phyloP scores from a whole-genome alignment of 2,797 vertebrate species.

The Melanotaenia trifasciata region DNA sequence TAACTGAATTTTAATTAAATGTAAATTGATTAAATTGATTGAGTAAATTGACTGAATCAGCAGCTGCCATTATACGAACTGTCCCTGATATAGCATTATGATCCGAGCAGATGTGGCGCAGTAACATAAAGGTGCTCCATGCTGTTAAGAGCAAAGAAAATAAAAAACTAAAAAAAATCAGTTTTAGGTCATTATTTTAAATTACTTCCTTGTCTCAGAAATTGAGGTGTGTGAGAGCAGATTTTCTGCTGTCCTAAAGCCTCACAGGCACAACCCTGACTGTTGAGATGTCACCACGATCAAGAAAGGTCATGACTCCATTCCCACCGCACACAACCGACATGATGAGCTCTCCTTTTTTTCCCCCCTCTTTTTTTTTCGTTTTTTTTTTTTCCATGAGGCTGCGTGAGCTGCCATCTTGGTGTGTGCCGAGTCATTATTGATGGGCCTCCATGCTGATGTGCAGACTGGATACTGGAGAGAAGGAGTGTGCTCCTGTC shows the following conservation, averaged over 20 bases:
- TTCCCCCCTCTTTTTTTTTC: background rate
- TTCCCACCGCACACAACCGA: constrained; percentile 42
- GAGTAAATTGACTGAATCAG: constrained; percentile 43
- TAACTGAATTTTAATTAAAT: constrained; percentile 53
- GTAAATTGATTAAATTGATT: constrained; percentile 44
- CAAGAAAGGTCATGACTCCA: constrained; percentile 49
- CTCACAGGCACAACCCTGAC: constrained; percentile 32
- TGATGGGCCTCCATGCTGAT: constrained; percentile 60
- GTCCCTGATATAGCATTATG: constrained; percentile 1
- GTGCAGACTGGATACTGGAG: constrained; percentile 53
- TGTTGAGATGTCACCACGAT: constrained; percentile 40
- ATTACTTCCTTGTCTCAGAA: constrained; percentile 19
- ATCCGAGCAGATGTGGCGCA: constrained; percentile 18
- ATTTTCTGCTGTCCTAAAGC: constrained; percentile 26
- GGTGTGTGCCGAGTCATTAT: constrained; percentile 60
- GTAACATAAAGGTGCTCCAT: constrained; percentile 11
- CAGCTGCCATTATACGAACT: constrained; percentile 16
- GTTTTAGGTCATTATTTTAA: constrained; percentile 34
- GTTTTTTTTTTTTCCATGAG: background rate
- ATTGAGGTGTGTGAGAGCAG: constrained; percentile 29
- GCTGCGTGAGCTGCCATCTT: constrained; percentile 62
- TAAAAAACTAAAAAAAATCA: constrained; percentile 1
- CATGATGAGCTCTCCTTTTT: constrained; percentile 43
- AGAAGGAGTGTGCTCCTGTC: constrained; percentile 27
- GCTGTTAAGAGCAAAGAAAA: background rate